Evolutionary conservation across 2,113 vertebrate species (phyloP), one percentile per base, ranked within the genome.

Genomic region (Thermophis baileyi): DNA sequence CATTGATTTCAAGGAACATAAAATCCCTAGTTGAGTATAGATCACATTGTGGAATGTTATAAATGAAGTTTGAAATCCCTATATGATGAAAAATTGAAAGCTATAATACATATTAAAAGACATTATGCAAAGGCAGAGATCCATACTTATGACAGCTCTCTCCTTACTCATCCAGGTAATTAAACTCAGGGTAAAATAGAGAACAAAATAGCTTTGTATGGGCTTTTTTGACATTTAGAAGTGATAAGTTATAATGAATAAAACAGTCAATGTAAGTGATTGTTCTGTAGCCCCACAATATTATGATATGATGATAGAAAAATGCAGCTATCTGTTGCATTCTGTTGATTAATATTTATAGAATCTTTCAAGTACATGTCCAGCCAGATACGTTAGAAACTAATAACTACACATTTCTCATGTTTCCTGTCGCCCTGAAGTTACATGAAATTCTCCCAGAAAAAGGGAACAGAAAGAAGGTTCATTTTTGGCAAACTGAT

Each of bases 31-130:
- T 85, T 95, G 89, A 89, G 89, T 0, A 0, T 22, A 22, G 53
- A 60, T 94, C 69, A 87, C 90, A 35, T 86, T 91, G 85, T 54
- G 93, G 40, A n/a, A 93, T 94, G 16, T 87, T 89, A 91, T 94
- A 94, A 94, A 88, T 90, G 85, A 94, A 95, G 90, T 40, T 91
- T 92, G 57, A 94, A 95, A 96, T 91, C 30, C 16, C 89, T 54
- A 88, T 27, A 47, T 91, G 94, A 93, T 60, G 54, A 93, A 90
- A 95, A 93, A 47, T 54, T 27, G 35, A 86, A 93, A 90, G 89
- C 88, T 81, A 93, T 91, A 87, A 89, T 89, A 74, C 27, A 91
- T 91, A 94, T 94, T 94, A 93, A 95, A 94, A 74, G 24, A 53
- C 89, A 53, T 91, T 54, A 91, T 47, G 93, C 85, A 93, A 91